Base-by-base conservation (phyloP, 2,797 vertebrate genomes). In the Centropyge bicolor region DNA sequence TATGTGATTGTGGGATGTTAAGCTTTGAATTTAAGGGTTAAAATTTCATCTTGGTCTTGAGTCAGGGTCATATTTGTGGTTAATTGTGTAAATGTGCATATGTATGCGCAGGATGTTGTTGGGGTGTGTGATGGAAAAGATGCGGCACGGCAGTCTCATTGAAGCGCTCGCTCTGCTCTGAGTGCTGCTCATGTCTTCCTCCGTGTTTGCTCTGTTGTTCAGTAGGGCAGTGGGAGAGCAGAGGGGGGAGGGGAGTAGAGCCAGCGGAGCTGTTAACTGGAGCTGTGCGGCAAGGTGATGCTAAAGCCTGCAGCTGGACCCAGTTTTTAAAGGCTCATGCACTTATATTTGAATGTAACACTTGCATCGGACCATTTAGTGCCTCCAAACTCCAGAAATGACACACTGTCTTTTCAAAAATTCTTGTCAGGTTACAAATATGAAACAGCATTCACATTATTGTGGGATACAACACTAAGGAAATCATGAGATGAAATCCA, bases 181-280 rank as follows among this genome's bases (percentile, higher is more conserved):
- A 77, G 41, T 55, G 14, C 46, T 17, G 69, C 70, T 63, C 24
- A 19, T 65, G 62, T 72, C 61, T 75, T 80, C 20, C 31, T 76
- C 54, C 67, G 67, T 72, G 72, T 22, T 81, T 20, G 3, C 67
- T 64, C 70, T 73, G 60, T 65, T 70, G 87, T 89, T 93, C 87
- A 92, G 87, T 88, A 84, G 88, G 88, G 87, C 84, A 91, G 89
- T 91, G 80, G 87, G 84, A 40, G 62, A 81, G 59, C 6, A 40
- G 51, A 19, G 55, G 9, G 41, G n/a, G 72, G 60, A 36, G 67
- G 57, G 52, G 62, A 70, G 71, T 40, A 48, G 63, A 46, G 72
- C 55, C 38, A 55, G 22, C 14, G 8, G 45, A 46, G 74, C 59
- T 61, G 45, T 41, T 70, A 55, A n/a, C 35, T 19, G 52, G 55